Conservation (phyloP, 2,888 invertebrate species). For the Ditula angustiorana region DNA sequence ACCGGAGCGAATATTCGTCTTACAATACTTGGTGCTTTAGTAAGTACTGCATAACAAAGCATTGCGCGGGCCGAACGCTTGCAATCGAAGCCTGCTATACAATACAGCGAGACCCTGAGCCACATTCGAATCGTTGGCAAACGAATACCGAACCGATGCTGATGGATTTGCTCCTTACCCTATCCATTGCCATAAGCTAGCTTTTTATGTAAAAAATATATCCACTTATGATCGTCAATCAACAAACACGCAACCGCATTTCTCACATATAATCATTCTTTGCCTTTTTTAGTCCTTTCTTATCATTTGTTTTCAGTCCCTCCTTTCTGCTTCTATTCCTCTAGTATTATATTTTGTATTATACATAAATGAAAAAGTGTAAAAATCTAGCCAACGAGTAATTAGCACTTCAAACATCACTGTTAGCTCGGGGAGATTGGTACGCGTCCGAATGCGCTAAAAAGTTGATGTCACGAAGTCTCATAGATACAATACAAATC, state of each 20-base stretch:
- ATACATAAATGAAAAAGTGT: no score
- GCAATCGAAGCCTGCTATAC: conserved; percentile 55
- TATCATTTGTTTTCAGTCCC: not conserved
- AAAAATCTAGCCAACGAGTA: no score
- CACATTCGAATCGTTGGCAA: conserved; percentile 56
- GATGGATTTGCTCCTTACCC: conserved; percentile 12
- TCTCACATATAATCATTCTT: not conserved
- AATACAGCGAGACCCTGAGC: conserved; percentile 62
- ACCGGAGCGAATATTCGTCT: conserved; percentile 46
- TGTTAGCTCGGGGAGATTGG: no score
- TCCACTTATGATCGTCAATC: not conserved
- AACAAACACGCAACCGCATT: conserved; percentile 4
- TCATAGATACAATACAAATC: no score
- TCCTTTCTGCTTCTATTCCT: conserved; percentile 18
- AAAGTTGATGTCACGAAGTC: no score
- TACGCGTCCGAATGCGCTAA: no score
- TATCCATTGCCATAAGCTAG: not conserved
- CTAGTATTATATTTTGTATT: no score
- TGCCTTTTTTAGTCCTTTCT: not conserved
- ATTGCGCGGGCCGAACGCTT: conserved; percentile 52
- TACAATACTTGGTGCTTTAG: conserved; percentile 44
- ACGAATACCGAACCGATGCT: conserved; percentile 32
- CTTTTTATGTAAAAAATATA: not conserved
- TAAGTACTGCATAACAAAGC: conserved; percentile 49
- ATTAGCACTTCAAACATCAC: no score